Conservation (phyloP, 2,797 vertebrate genomes). For the Poliocrania exsul region DNA sequence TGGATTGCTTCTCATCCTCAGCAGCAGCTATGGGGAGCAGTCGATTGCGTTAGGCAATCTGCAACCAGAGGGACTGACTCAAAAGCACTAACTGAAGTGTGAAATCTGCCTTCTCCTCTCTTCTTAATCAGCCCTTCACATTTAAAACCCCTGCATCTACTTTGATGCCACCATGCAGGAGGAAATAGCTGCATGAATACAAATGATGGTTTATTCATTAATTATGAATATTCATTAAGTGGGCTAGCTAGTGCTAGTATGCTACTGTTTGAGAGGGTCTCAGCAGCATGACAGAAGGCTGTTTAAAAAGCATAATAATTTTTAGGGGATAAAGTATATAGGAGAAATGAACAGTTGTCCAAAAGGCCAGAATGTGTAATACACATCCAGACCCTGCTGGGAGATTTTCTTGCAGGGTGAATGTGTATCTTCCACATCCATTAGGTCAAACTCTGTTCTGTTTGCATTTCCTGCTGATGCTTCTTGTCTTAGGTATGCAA, state of each 20-base stretch:
- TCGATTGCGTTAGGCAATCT: neutral
- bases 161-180: neutral
- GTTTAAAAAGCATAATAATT: slow-evolving; percentile 19
- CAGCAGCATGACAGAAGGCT: slow-evolving; percentile 12
- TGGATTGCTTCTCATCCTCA: neutral
- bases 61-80: neutral
- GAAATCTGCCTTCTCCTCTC: slow-evolving; percentile 26
- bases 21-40: slow-evolving; percentile 20
- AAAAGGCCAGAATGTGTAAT: neutral
- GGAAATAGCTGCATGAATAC: neutral
- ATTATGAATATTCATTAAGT: slow-evolving; percentile 17
- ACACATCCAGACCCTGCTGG: neutral
- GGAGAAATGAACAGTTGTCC: neutral
- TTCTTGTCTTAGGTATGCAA: neutral
- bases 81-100: slow-evolving; percentile 17
- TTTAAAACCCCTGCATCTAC: neutral
- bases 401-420: neutral
- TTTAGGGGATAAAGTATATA: slow-evolving; percentile 13
- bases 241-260: neutral
- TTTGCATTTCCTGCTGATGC: neutral
- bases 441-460: neutral
- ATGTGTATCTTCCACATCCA: neutral
- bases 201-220: neutral
- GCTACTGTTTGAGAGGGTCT: neutral
- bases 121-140: neutral